A percentile compares a stretch with the other conserved stretches of the same genome.
These are phyloP conservation scores for Ctenodactylus gundi DNA, from an alignment of 2,113 vertebrate genomes.

Conservation along the genomic window DNA sequence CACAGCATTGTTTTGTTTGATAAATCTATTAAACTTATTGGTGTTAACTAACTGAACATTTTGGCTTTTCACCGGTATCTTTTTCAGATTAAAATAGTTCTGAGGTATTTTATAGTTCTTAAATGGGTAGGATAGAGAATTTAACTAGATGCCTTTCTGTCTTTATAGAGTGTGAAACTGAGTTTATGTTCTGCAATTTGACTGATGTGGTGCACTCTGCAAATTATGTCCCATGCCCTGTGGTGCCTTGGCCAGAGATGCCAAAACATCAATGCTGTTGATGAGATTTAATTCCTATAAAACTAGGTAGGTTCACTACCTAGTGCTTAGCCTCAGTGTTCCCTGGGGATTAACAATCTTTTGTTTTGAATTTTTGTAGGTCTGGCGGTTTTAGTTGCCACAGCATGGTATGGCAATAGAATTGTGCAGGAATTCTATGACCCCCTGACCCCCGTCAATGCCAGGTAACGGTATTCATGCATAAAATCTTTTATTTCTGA, in stretches of 20 bases:
- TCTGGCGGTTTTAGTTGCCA: conserved; percentile 87
- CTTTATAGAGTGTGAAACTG: not conserved
- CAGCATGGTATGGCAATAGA: conserved; percentile 90
- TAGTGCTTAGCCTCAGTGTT: not conserved
- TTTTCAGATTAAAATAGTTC: not conserved
- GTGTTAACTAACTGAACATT: not conserved
- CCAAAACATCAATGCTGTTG: not conserved
- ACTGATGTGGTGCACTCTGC: not conserved
- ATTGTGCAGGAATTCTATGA: conserved; percentile 91
- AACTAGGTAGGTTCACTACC: conserved; percentile 7
- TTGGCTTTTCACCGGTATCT: not conserved
- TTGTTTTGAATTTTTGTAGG: conserved; percentile 83
- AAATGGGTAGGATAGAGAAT: not conserved
- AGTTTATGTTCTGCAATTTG: not conserved
- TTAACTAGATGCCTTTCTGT: not conserved
- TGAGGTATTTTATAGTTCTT: not conserved
- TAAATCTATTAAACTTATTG: not conserved
- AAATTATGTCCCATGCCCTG: not conserved
- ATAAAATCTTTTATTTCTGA: not conserved
- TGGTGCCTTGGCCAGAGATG: not conserved
- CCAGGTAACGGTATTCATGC: conserved; percentile 86
- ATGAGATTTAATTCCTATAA: conserved; percentile 17
- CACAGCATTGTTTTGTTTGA: not conserved
- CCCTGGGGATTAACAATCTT: conserved; percentile 30
- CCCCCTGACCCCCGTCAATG: conserved; percentile 91